Evolutionary conservation across 2,797 vertebrate genomes (phyloP), one percentile per base, ranked within the genome.

Genomic region (Cetoscarus ocellatus): DNA sequence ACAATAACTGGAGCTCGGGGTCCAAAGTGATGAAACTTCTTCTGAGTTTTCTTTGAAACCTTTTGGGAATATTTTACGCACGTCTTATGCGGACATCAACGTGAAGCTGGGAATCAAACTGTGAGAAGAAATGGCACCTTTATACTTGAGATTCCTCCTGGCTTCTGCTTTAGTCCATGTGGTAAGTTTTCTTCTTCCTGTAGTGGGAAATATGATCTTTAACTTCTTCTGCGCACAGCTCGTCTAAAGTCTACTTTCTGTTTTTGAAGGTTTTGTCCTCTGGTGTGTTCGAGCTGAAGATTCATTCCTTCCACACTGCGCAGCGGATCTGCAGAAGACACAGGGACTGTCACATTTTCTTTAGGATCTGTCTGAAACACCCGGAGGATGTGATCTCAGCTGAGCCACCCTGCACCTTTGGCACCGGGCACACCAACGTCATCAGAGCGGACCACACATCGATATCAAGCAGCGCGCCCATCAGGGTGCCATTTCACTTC

Each of bases 221-320:
- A 34, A 12, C 3, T 14, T 50, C 48, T 39, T 69, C 42, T 19
- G 61, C 12, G 38, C 48, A 34, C 9, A 34, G 10, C 10, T 0
- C 1, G 3, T 19, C 58, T 84, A 5, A 86, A 12, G 0, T 17
- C 8, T 0, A 44, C 1, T 13, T 35, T 13, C 34, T 48, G 7
- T 56, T 50, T 0, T 64, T 55, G 19, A 89, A 97, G 96, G 95
- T 93, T 7, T 71, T 70, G 10, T 93, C 89, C 0, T 95, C 96
- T 0, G 96, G 96, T 1, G 92, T 97, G 52, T 97, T 97, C 39
- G 96, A 97, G 79, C 76, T 97, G 82, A 96, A 96, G 83, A 94
- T 97, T 7, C 92, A 95, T 8, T 96, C 95, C 3, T 96, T 95
- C 49, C 95, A 91, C 82, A 91, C 91, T 36, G 89, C 95, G 12